A percentile compares a stretch with the other conserved stretches of the same genome.
Conservation (phyloP, 2,888 invertebrate species). For the Ophion costatus region DNA sequence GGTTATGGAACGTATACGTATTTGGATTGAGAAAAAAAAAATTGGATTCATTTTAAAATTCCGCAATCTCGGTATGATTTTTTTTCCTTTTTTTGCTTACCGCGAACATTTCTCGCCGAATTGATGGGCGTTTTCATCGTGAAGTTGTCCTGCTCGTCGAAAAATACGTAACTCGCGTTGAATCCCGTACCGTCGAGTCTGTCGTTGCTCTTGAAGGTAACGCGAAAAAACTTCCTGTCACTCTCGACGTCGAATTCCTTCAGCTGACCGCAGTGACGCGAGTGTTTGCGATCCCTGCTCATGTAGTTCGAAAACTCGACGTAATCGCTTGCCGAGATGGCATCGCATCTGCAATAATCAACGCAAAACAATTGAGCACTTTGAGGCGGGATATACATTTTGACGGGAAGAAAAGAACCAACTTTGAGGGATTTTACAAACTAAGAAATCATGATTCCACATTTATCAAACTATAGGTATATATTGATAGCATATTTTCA, state of each 20-base stretch:
- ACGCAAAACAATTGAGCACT: not conserved
- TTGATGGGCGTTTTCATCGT: conserved; percentile 83
- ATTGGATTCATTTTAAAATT: not conserved
- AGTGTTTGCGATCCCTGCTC: conserved; percentile 94
- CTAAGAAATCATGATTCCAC: no score
- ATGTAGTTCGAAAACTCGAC: conserved; percentile 98
- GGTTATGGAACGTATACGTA: not conserved
- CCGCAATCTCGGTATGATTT: not conserved
- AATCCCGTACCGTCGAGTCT: conserved; percentile 97
- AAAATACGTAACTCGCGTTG: conserved; percentile 95
- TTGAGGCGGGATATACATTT: not conserved
- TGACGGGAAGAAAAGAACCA: no score
- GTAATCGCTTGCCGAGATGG: conserved; percentile 96
- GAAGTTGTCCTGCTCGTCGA: conserved; percentile 88
- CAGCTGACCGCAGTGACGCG: conserved; percentile 94
- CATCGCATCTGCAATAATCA: conserved; percentile 90
- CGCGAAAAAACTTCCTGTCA: conserved; percentile 96
- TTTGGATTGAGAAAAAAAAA: not conserved
- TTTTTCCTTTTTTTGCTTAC: conserved; percentile 62
- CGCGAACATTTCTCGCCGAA: conserved; percentile 68
- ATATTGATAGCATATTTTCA: no score
- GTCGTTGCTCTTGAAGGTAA: conserved; percentile 97
- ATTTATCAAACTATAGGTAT: no score
- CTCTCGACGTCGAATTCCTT: conserved; percentile 93
- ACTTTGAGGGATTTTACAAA: no score